These are phyloP conservation scores for Syrrhaptes paradoxus DNA, from an alignment of 2,113 vertebrate genomes.

Conservation along the genomic window DNA sequence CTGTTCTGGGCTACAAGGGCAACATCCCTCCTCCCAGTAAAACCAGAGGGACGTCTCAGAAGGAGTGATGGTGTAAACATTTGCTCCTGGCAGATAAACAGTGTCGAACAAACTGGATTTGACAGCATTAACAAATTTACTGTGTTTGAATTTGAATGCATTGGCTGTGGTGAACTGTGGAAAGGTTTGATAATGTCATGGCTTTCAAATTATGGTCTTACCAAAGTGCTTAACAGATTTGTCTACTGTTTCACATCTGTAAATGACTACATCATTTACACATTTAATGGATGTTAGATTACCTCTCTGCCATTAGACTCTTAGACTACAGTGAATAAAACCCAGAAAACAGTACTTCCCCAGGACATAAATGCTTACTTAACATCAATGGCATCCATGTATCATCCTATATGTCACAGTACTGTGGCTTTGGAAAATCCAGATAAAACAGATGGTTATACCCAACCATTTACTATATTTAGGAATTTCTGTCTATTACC, in stretches of 20 bases:
- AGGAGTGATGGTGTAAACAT: constrained; percentile 22
- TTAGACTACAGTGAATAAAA: constrained; percentile 24
- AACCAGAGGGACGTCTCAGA: neutral
- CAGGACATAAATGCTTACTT: neutral
- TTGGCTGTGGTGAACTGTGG: constrained; percentile 9
- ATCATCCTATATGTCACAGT: neutral
- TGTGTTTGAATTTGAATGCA: neutral
- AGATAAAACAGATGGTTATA: neutral
- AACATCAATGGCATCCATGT: neutral
- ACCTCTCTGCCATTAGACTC: constrained; percentile 24
- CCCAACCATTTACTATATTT: neutral
- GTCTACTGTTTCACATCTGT: constrained; percentile 21
- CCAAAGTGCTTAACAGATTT: constrained; percentile 45
- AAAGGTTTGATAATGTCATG: constrained; percentile 53
- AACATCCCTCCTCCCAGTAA: neutral
- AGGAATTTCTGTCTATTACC: neutral
- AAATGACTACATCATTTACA: constrained; percentile 55
- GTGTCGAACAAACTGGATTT: constrained; percentile 11
- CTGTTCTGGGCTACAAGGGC: neutral
- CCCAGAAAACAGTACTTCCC: neutral
- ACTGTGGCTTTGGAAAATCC: neutral
- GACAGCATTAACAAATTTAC: constrained; percentile 47
- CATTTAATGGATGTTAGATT: constrained; percentile 34
- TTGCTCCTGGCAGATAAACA: constrained; percentile 38
- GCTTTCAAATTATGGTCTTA: constrained; percentile 37